Evolutionary conservation across 2,113 vertebrate genomes (phyloP).

Genomic region (Chelonoidis abingdonii): DNA sequence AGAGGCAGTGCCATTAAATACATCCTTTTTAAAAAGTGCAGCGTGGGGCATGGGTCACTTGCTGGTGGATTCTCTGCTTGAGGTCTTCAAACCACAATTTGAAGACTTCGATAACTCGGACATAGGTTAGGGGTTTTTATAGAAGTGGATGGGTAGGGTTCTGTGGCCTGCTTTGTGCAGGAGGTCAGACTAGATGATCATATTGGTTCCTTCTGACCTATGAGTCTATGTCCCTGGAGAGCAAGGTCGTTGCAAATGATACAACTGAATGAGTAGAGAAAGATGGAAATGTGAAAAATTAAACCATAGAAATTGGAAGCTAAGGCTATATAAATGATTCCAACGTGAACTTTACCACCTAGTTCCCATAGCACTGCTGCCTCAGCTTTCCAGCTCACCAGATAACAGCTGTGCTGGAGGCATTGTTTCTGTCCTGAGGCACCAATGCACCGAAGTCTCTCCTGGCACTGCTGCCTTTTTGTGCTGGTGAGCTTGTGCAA

Average conservation of each 20-base stretch:
- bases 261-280: no score
- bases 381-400: neutral
- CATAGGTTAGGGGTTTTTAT: no score
- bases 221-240: no score
- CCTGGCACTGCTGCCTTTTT: neutral
- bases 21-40: neutral
- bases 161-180: no score
- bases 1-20: neutral
- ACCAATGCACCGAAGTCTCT: neutral
- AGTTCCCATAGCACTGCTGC: neutral
- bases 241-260: no score
- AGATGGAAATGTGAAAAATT: neutral
- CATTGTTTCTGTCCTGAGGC: neutral
- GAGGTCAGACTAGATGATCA: no score
- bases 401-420: neutral
- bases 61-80: no score
- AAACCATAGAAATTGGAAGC: neutral
- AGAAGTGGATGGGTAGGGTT: no score
- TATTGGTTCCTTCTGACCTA: no score
- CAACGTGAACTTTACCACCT: neutral
- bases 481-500: neutral
- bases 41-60: no score
- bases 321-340: neutral
- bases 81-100: no score
- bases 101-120: no score